phyloP scores from a whole-genome alignment of 2,797 vertebrate genomes.

The Leptatherina wallacei region DNA sequence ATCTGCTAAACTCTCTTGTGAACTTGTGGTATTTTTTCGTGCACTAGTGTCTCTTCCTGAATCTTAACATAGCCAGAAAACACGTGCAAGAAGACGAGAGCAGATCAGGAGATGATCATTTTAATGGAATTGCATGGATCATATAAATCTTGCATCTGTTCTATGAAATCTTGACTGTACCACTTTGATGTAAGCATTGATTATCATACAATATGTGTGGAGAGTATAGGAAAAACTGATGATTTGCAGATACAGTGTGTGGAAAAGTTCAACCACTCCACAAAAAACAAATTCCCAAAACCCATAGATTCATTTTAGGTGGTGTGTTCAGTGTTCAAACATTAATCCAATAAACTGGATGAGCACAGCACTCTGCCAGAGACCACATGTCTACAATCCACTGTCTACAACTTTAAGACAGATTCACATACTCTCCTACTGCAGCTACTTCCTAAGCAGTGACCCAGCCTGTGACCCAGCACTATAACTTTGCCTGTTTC shows the following conservation, averaged over 20 bases:
- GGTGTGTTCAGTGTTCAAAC: slow-evolving; percentile 12
- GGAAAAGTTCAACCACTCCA: slow-evolving; percentile 28
- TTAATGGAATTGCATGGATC: background rate
- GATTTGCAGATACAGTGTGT: slow-evolving; percentile 16
- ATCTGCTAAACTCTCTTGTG: slow-evolving; percentile 27
- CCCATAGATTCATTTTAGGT: slow-evolving; percentile 11
- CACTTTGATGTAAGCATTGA: slow-evolving; percentile 18
- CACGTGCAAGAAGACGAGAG: slow-evolving; percentile 4
- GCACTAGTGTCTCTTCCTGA: background rate
- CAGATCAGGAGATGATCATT: slow-evolving; percentile 11
- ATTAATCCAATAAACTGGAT: slow-evolving; percentile 11
- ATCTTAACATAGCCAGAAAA: slow-evolving; percentile 6
- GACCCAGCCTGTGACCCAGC: slow-evolving; percentile 53
- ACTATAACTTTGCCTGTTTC: slow-evolving; percentile 42
- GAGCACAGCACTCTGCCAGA: slow-evolving; percentile 9
- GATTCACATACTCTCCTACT: slow-evolving; percentile 15
- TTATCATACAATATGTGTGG: slow-evolving; percentile 6
- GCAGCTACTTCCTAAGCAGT: slow-evolving; percentile 52
- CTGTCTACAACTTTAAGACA: slow-evolving; percentile 24
- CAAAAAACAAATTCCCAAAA: background rate
- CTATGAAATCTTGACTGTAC: slow-evolving; percentile 12
- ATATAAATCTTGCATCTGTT: background rate
- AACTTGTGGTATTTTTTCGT: slow-evolving; percentile 23
- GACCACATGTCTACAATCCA: slow-evolving; percentile 13
- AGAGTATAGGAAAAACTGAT: slow-evolving; percentile 18